phyloP scores from a whole-genome alignment of 1,140 invertebrate species.

The Penaeus japonicus region DNA sequence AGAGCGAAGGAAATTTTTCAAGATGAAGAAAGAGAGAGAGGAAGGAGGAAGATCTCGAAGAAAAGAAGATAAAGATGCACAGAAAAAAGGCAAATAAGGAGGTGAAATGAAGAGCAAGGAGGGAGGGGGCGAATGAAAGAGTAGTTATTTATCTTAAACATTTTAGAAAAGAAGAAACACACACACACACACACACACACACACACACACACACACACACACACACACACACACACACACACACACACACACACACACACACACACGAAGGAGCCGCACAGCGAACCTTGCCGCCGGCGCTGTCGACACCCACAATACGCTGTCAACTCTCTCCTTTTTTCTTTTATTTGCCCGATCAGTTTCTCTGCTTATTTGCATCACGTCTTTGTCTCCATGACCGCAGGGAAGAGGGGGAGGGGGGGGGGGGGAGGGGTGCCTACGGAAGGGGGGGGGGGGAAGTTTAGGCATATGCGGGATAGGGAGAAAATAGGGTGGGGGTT shows the following conservation, averaged over 20 bases:
- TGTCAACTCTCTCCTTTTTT: too few species aligned
- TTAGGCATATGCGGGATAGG: background rate
- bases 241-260: background rate
- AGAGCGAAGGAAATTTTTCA: background rate
- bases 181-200: conserved; percentile 17
- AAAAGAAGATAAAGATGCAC: background rate
- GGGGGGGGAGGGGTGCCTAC: background rate
- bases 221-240: background rate
- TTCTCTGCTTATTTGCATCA: too few species aligned
- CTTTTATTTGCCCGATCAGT: too few species aligned
- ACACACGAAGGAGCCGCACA: background rate
- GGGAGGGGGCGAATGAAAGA: background rate
- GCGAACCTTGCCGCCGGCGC: too few species aligned
- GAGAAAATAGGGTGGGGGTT: background rate
- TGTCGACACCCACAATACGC: too few species aligned
- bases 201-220: conserved; percentile 17
- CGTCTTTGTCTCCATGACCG: background rate
- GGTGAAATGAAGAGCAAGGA: background rate
- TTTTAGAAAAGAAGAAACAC: too few species aligned
- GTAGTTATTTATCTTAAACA: too few species aligned
- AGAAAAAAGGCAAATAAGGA: background rate
- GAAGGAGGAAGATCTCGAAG: background rate
- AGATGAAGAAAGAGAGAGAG: too few species aligned
- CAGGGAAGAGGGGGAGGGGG: background rate
- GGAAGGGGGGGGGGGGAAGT: background rate